Percentiles rank a stretch among this genome's conserved stretches.
Evolutionary conservation across 2,888 invertebrate genomes (phyloP).

Genomic region (Epirrhoe tristata): DNA sequence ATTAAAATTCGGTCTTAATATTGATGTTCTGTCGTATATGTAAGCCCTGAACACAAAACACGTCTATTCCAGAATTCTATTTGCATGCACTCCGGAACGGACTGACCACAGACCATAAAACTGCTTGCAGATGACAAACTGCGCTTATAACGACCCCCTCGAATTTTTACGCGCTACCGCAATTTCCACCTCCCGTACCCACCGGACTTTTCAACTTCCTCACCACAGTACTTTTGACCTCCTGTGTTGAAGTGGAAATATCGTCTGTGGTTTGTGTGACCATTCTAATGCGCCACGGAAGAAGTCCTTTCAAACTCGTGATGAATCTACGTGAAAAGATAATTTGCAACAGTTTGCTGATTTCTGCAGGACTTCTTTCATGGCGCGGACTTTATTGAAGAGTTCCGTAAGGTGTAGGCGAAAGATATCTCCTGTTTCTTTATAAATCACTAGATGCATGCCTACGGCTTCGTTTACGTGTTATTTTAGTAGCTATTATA

Average conservation of each 20-base stretch:
- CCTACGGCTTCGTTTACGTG: too few relatives aligned
- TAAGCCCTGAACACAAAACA: not conserved
- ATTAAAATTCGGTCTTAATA: too few relatives aligned
- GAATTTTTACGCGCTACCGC: constrained; percentile 69
- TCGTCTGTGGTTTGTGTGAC: constrained; percentile 23
- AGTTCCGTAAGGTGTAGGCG: too few relatives aligned
- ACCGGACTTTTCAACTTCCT: constrained; percentile 49
- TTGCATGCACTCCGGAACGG: constrained; percentile 49
- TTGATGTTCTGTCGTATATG: not conserved
- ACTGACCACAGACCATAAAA: constrained; percentile 66
- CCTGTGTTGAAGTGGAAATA: constrained; percentile 41
- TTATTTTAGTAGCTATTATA: too few relatives aligned
- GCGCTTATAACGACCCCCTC: constrained; percentile 63
- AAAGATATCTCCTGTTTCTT: too few relatives aligned
- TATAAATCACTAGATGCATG: too few relatives aligned
- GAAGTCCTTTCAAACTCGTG: too few relatives aligned
- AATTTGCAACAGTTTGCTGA: too few relatives aligned
- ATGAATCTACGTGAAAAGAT: too few relatives aligned
- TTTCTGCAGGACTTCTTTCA: too few relatives aligned
- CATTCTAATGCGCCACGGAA: not conserved
- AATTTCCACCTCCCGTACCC: constrained; percentile 57
- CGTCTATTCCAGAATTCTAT: constrained; percentile 44
- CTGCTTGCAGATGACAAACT: constrained; percentile 71
- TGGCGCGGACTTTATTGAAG: too few relatives aligned
- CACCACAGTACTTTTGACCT: constrained; percentile 56